Evolutionary conservation across 2,797 vertebrate species (phyloP), one percentile per base, ranked within the genome.

Genomic region (Pipistrellus pygmaeus): DNA sequence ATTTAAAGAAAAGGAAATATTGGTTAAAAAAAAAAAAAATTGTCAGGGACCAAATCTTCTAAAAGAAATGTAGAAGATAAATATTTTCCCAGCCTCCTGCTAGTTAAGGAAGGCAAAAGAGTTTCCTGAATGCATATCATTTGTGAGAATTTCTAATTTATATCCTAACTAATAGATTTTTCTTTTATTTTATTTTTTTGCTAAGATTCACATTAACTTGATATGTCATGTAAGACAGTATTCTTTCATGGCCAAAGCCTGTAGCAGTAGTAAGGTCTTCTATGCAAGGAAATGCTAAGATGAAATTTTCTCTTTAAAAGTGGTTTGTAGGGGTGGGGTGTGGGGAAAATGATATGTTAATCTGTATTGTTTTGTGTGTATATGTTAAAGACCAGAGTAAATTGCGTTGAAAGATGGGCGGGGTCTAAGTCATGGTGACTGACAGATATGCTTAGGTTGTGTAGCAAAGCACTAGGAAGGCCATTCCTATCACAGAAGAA

Each of bases 271-370:
- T 23, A 88, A 89, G 46, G 18, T 83, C 13, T 95, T 6, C 57
- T 91, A 95, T 87, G 66, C 75, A 94, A 84, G 84, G 17, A 96
- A 96, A 64, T 72, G 35, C 81, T 96, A 88, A 68, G 51, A 71
- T 35, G 53, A 84, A 77, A 8, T 94, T n/a, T 94, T 88, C 88
- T 97, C 72, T 86, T 89, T 94, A 78, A 71, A 92, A 48, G 6
- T 75, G 80, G 88, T 88, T 60, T 92, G 0, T 46, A 85, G 76
- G 76, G 78, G 64, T 81, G 64, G 78, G 95, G 62, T 82, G 11
- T 77, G 83, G 97, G 92, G 53, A 96, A 96, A 97, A 41, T 73
- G 72, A 30, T 77, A 13, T 87, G 41, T 6, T 73, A 68, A 73
- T 96, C n/a, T 90, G 78, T 53, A 83, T 60, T 95, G 84, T 93